Conservation (phyloP, 2,797 vertebrate genomes). For the Trichosurus vulpecula region DNA sequence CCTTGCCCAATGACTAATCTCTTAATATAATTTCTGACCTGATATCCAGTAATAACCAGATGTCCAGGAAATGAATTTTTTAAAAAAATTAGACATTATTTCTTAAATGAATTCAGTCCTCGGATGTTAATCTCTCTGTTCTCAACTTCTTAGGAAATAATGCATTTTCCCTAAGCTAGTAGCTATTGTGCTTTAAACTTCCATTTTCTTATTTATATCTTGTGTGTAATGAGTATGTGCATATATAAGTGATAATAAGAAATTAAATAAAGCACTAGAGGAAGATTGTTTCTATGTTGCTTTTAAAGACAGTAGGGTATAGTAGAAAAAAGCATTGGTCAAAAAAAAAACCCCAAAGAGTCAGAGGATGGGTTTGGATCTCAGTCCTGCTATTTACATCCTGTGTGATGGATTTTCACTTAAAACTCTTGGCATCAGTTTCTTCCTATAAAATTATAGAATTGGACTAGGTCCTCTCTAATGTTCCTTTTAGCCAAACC, state of each 20-base stretch:
- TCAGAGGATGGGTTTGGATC: neutral
- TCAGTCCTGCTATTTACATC: neutral
- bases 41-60: conserved; percentile 4
- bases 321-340: neutral
- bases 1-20: conserved; percentile 15
- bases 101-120: conserved; percentile 15
- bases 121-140: neutral
- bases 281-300: neutral
- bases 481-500: neutral
- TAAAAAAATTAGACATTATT: neutral
- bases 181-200: neutral
- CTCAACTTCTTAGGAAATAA: neutral
- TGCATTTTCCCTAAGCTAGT: neutral
- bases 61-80: conserved; percentile 13
- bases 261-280: neutral
- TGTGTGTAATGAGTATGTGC: neutral
- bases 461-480: neutral
- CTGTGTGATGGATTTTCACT: neutral
- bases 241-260: neutral
- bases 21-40: neutral
- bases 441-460: neutral
- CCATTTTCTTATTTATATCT: neutral
- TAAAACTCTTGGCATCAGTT: neutral
- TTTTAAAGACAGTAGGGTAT: neutral
- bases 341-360: neutral